A percentile compares a stretch with the other conserved stretches of the same genome.
These are phyloP conservation scores for Oncorhynchus kisutch DNA, from an alignment of 2,113 vertebrate genomes.

Conservation along the genomic window DNA sequence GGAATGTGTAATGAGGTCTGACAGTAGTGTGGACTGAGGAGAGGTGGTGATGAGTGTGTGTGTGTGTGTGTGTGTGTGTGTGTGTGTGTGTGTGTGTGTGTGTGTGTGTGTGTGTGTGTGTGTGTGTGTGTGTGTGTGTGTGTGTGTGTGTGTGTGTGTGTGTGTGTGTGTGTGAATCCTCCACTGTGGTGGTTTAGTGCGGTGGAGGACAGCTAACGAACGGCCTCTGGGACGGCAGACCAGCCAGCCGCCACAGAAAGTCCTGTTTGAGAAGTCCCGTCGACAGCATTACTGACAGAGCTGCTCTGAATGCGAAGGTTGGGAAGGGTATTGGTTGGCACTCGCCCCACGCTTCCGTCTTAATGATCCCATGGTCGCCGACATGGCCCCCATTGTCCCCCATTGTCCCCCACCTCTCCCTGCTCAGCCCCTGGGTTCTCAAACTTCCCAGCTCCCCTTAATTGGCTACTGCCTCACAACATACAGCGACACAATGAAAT, in stretches of 20 bases:
- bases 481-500: conserved; percentile 36
- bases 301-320: conserved; percentile 25
- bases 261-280: not conserved
- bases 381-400: conserved; percentile 25
- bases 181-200: conserved; percentile 31
- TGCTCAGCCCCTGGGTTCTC: conserved; percentile 34
- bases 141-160: not conserved
- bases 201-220: conserved; percentile 54
- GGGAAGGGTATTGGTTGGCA: not conserved
- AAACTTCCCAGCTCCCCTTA: conserved; percentile 49
- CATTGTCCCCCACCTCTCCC: conserved; percentile 32
- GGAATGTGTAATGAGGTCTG: conserved; percentile 56
- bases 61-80: not conserved
- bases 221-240: conserved; percentile 17
- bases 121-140: not conserved
- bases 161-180: conserved; percentile 16
- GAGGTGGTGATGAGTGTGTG: not conserved
- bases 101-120: not conserved
- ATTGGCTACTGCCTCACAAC: conserved; percentile 56
- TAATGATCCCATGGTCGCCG: conserved; percentile 50
- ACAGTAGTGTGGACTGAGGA: conserved; percentile 40
- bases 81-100: conserved; percentile 1
- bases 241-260: conserved; percentile 18
- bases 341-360: conserved; percentile 32
- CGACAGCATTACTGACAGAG: conserved; percentile 50